Percentiles rank a stretch among this genome's conserved stretches.
phyloP scores from a whole-genome alignment of 2,797 vertebrate species.

The Zenarchopterus dispar region DNA sequence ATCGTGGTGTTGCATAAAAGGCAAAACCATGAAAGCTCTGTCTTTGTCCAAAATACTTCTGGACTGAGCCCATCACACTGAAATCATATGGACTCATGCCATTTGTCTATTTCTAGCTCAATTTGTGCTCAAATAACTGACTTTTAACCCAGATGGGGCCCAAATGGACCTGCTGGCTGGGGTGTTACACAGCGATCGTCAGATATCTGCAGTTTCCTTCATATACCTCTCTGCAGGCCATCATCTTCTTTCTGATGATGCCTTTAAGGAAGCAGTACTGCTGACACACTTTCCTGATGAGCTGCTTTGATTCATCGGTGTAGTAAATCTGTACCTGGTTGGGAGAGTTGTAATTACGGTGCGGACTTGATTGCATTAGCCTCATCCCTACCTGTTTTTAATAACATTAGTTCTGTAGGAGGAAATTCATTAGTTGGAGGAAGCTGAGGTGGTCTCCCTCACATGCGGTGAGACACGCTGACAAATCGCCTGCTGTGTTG shows the following conservation, averaged over 20 bases:
- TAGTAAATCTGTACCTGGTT: slow-evolving; percentile 1
- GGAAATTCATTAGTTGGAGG: slow-evolving; percentile 62
- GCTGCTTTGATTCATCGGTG: slow-evolving; percentile 22
- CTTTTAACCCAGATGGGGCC: too few relatives aligned
- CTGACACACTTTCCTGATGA: slow-evolving; percentile 32
- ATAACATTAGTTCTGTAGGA: slow-evolving; percentile 61
- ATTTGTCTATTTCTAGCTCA: too few relatives aligned
- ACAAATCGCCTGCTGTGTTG: slow-evolving; percentile 48
- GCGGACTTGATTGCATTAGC: slow-evolving; percentile 59
- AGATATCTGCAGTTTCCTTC: not conserved
- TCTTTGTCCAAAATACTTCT: too few relatives aligned
- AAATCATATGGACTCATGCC: too few relatives aligned
- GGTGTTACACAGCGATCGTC: too few relatives aligned
- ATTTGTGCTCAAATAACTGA: too few relatives aligned
- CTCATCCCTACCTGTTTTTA: slow-evolving; percentile 59
- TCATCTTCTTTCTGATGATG: slow-evolving; percentile 13
- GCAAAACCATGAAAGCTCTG: too few relatives aligned
- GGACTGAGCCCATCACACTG: too few relatives aligned
- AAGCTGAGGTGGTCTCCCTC: slow-evolving; percentile 32
- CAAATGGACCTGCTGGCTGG: too few relatives aligned
- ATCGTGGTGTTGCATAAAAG: too few relatives aligned
- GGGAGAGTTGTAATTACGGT: slow-evolving; percentile 51
- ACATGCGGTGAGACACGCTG: slow-evolving; percentile 36
- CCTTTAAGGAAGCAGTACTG: not conserved
- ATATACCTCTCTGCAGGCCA: not conserved